These are phyloP conservation scores for Plodia interpunctella DNA, from an alignment of 1,140 invertebrate genomes.

Conservation along the genomic window DNA sequence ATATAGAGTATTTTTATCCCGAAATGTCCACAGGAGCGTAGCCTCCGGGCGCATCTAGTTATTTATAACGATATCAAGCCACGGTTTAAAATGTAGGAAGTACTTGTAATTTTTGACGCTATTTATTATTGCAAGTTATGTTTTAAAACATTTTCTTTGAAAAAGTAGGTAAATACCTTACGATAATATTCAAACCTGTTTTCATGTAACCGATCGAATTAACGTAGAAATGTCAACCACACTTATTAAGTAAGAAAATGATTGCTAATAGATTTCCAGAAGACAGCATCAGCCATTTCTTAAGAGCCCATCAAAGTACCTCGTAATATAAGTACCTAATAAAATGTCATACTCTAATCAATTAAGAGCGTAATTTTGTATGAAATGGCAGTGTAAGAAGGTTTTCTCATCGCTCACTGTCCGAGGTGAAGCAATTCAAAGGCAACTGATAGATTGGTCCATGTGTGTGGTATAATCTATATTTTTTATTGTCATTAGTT, in stretches of 20 bases:
- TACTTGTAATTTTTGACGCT: too few relatives aligned
- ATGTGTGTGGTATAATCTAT: not conserved
- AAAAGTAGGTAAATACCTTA: not conserved
- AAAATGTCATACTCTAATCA: slow-evolving; percentile 4
- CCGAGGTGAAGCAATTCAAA: not conserved
- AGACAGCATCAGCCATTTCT: not conserved
- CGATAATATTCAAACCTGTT: not conserved
- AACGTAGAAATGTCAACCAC: not conserved
- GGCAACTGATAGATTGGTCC: not conserved
- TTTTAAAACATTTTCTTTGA: too few relatives aligned
- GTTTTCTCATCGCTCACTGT: not conserved
- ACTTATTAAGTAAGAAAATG: not conserved
- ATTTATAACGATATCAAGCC: too few relatives aligned
- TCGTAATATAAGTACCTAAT: not conserved
- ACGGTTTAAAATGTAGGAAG: too few relatives aligned
- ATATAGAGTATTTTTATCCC: too few relatives aligned
- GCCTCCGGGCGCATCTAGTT: too few relatives aligned
- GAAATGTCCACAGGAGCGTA: too few relatives aligned
- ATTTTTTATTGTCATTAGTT: not conserved
- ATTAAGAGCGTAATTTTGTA: not conserved
- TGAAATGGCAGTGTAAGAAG: not conserved
- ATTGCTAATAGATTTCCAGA: slow-evolving; percentile 2
- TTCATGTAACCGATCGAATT: not conserved
- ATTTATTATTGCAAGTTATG: too few relatives aligned
- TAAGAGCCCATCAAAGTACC: slow-evolving; percentile 3